Base-by-base conservation (phyloP, 2,113 vertebrate genomes). In the Murina feae region DNA sequence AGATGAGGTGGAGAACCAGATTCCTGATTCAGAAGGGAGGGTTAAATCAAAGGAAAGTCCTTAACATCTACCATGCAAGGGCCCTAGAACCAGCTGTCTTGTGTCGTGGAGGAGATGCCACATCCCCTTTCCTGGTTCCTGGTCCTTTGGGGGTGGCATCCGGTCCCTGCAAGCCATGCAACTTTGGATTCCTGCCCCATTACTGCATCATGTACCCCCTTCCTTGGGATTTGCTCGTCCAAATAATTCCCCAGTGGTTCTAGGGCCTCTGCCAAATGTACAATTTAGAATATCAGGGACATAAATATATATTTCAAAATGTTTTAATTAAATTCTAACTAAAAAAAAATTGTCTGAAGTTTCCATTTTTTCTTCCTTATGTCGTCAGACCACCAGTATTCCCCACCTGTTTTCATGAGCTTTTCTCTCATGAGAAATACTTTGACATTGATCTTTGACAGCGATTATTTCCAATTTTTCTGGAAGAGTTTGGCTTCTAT, bases 341-440 rank as follows among this genome's bases (percentile, higher is more conserved):
- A 17, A 84, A 44, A 60, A 60, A 60, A 47, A 7, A 14, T 71
- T 30, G 6, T 71, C 5, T 65, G 9, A 75, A 65, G 39, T 93
- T 82, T 23, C 60, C 1, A 44, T 83, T 78, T 80, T 88, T 94
- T 68, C n/a, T 63, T 39, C 1, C 10, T 21, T n/a, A 88, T 81
- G 20, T 80, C 32, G 60, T 72, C 44, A 71, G 30, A 76, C 8
- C 47, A 82, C 91, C 25, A 79, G 1, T 44, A 42, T 72, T 51
- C 55, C 10, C 32, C 79, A 79, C 39, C 76, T 51, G 14, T 32
- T 80, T 65, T 51, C 53, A 69, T 42, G 30, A 71, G 39, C 16
- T 76, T 95, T 89, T 58, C 65, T 75, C 1, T 92, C 30, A 42
- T 47, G 66, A 83, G 60, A 95, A 95, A 82, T 90, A 90, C 4